These are phyloP conservation scores for Lemur catta DNA, from an alignment of 2,797 vertebrate species.

Conservation along the genomic window DNA sequence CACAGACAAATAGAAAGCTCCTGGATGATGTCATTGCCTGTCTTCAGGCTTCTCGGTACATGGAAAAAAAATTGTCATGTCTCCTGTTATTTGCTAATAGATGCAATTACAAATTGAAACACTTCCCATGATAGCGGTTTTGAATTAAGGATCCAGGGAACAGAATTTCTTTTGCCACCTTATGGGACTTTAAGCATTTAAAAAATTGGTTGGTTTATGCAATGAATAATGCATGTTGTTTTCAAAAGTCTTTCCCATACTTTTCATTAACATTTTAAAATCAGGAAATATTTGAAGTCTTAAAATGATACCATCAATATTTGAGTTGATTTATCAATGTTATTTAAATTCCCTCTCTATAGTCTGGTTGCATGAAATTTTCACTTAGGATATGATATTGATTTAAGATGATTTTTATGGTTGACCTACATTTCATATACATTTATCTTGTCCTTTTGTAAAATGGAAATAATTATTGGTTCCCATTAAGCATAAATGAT, in stretches of 20 bases:
- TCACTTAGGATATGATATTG: not conserved
- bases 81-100: slow-evolving; percentile 12
- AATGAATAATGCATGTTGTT: slow-evolving; percentile 14
- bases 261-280: slow-evolving; percentile 49
- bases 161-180: slow-evolving; percentile 41
- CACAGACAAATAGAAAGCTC: not conserved
- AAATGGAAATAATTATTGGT: slow-evolving; percentile 14
- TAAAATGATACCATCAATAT: slow-evolving; percentile 25
- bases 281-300: slow-evolving; percentile 45
- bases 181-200: not conserved
- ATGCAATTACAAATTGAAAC: not conserved
- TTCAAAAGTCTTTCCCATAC: not conserved
- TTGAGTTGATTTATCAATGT: slow-evolving; percentile 42
- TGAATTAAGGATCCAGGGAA: slow-evolving; percentile 28
- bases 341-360: slow-evolving; percentile 30
- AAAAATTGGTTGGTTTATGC: not conserved
- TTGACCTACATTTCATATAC: not conserved
- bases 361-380: not conserved
- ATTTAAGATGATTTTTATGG: slow-evolving; percentile 10
- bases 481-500: not conserved
- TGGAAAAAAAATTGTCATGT: not conserved
- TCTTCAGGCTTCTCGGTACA: not conserved
- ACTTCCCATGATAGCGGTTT: not conserved
- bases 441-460: slow-evolving; percentile 41
- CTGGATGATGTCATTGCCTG: not conserved